Base-by-base conservation (phyloP, 2,113 vertebrate species). In the Proteles cristata region DNA sequence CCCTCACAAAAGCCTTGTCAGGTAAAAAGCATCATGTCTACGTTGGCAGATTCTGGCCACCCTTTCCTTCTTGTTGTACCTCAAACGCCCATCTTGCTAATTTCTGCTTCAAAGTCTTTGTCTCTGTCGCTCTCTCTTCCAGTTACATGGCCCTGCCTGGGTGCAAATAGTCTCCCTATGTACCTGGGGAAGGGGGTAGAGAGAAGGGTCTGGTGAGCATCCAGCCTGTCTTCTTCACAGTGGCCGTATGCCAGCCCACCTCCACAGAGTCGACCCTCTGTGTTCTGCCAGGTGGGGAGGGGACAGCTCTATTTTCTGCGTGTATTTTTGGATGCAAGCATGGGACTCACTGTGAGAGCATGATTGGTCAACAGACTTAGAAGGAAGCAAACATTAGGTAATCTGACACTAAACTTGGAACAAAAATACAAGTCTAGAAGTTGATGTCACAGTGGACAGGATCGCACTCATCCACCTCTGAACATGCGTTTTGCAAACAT, bases 181-280 rank as follows among this genome's bases (percentile, higher is more conserved):
- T n/a, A 7, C 65, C 61, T 9, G 21, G 58, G 17, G 7, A 53
- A n/a, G n/a, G 11, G 50, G n/a, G 2, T 23, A 65, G 66, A 19
- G 66, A 31, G 14, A n/a, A 45, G 43, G 12, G 31, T 48, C n/a
- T 55, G 73, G 25, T 39, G 53, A 86, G 35, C 23, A 15, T 12
- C 26, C 2, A 10, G 50, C 14, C 26, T 71, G 33, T 71, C 53
- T 81, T 81, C 73, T 63, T 43, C 6, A 1, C 0, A 0, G 53
- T 21, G 66, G 58, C 66, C 9, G 6, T 76, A 14, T 6, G 11
- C 33, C 28, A 81, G 33, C 19, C 88, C n/a, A n/a, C 31, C 33
- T 63, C 33, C 17, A 33, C 19, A 48, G 15, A 23, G 0, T 25
- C 0, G 0, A 5, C 26, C 43, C 26, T 39, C 11, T 58, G 16